Evolutionary conservation across 2,797 vertebrate species (phyloP).

Genomic region (Hephaestus fuliginosus): DNA sequence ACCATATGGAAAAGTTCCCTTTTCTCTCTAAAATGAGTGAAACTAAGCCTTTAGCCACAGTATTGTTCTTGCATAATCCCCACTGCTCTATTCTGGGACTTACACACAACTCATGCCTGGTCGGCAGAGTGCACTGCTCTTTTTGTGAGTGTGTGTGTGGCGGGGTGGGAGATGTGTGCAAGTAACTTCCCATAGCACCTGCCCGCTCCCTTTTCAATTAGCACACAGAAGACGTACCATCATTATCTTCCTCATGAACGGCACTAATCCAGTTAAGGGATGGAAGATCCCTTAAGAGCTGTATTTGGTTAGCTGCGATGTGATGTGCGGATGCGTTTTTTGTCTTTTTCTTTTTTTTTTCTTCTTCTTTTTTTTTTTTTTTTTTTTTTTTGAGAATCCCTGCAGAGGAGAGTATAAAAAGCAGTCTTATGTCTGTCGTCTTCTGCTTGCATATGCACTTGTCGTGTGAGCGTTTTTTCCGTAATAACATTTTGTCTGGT

Average conservation of each 20-base stretch:
- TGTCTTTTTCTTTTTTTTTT: constrained; percentile 20
- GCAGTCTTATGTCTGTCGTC: constrained; percentile 15
- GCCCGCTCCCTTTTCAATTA: constrained; percentile 60
- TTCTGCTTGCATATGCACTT: constrained; percentile 25
- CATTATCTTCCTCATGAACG: constrained; percentile 44
- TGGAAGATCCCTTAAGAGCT: constrained; percentile 35
- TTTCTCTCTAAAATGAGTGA: constrained; percentile 66
- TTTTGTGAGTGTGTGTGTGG: constrained; percentile 34
- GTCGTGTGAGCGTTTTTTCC: constrained; percentile 39
- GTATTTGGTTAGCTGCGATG: constrained; percentile 32
- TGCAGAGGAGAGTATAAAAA: constrained; percentile 38
- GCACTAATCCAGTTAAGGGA: constrained; percentile 50
- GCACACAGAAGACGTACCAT: constrained; percentile 9
- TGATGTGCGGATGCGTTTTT: constrained; percentile 44
- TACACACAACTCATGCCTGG: constrained; percentile 36
- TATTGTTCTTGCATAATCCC: constrained; percentile 73
- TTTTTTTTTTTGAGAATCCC: constrained; percentile 29
- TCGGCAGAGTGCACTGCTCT: constrained; percentile 38
- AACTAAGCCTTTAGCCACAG: constrained; percentile 72
- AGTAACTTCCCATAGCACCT: constrained; percentile 47
- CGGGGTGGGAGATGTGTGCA: neutral
- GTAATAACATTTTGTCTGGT: constrained; percentile 49
- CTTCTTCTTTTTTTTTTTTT: no score
- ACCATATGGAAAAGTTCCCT: constrained; percentile 27
- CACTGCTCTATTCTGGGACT: constrained; percentile 64